phyloP scores from a whole-genome alignment of 2,888 invertebrate genomes.

The Halictus quadricinctus region DNA sequence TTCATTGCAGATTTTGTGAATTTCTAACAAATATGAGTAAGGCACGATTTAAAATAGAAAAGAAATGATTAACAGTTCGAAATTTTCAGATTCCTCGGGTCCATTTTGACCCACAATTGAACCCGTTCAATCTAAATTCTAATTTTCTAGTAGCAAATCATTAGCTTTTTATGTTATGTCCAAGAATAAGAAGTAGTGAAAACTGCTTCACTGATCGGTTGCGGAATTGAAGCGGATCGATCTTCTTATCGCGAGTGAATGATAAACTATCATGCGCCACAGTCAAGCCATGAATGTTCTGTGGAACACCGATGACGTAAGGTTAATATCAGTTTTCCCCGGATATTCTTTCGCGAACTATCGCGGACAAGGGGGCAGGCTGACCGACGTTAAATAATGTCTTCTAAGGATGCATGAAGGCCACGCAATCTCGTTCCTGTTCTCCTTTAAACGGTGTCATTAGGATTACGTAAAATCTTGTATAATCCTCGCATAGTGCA shows the following conservation, averaged over 20 bases:
- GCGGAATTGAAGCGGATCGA: not conserved
- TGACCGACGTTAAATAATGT: conserved; percentile 28
- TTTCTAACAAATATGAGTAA: not conserved
- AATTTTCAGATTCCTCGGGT: no score
- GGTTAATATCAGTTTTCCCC: not conserved
- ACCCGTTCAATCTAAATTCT: no score
- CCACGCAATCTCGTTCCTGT: conserved; percentile 16
- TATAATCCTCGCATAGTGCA: conserved; percentile 31
- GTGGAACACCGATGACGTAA: not conserved
- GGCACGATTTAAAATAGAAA: not conserved
- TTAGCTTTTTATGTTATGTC: not conserved
- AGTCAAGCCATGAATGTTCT: not conserved
- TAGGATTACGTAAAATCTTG: conserved; percentile 54
- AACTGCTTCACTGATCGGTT: not conserved
- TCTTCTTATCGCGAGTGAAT: not conserved
- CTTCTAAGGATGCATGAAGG: conserved; percentile 14
- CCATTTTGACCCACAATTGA: no score
- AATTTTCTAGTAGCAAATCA: not conserved
- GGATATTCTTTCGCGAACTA: not conserved
- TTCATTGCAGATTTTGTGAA: not conserved
- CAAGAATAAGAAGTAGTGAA: no score
- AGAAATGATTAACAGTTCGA: no score
- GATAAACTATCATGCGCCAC: not conserved
- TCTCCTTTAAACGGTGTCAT: conserved; percentile 17
- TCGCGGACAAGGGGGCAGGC: not conserved